These are phyloP conservation scores for Alligator sinensis DNA, from an alignment of 2,113 vertebrate genomes.

Conservation along the genomic window DNA sequence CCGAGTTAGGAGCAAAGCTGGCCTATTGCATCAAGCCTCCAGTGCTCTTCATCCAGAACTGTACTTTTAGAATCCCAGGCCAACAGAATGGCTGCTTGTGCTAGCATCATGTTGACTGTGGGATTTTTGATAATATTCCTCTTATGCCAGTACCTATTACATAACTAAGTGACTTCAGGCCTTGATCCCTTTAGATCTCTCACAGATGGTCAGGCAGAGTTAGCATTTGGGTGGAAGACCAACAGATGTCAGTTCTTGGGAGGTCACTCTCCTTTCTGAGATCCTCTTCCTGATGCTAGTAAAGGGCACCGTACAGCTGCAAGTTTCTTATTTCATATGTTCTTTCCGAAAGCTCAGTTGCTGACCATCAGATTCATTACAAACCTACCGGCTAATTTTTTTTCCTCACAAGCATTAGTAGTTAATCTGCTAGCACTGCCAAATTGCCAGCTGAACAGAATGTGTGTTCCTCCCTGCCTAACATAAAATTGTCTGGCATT, in stretches of 20 bases:
- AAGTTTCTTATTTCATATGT: not conserved
- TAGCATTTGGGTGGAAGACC: not conserved
- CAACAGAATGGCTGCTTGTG: not conserved
- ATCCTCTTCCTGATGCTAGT: not conserved
- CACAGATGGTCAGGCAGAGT: not conserved
- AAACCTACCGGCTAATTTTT: not conserved
- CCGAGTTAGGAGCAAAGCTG: no score
- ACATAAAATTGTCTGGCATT: not conserved
- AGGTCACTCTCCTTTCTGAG: no score
- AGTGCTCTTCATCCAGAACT: no score
- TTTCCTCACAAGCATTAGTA: not conserved
- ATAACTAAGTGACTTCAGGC: not conserved
- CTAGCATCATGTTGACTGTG: not conserved
- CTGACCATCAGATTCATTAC: not conserved
- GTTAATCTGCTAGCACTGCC: not conserved
- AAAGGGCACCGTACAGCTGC: not conserved
- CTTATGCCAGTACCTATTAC: not conserved
- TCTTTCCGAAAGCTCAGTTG: not conserved
- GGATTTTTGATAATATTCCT: not conserved
- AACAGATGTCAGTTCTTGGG: not conserved
- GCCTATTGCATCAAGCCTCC: no score
- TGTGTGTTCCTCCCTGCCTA: not conserved
- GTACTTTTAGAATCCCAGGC: not conserved
- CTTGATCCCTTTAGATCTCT: not conserved
- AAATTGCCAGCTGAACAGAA: not conserved